Evolutionary conservation across 1,140 invertebrate genomes (phyloP).

Genomic region (Papilio dardanus): DNA sequence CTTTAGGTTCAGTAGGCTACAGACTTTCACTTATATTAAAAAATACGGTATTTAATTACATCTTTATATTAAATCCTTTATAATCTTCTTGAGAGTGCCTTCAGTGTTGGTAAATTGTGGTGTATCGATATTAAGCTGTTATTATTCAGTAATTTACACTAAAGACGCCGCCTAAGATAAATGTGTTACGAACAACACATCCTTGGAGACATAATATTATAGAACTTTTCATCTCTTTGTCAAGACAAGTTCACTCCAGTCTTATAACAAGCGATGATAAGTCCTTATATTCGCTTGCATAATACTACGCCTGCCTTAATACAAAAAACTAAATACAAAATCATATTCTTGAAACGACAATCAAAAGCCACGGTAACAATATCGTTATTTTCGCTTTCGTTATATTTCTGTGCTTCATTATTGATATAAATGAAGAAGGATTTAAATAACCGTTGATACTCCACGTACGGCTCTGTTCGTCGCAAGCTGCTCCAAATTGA

Average conservation of each 20-base stretch:
- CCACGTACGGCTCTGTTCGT: conserved; percentile 43
- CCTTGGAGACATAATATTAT: conserved; percentile 38
- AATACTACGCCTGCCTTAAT: too few species aligned
- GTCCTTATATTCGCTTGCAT: too few species aligned
- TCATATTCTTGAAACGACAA: too few species aligned
- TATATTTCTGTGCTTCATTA: not conserved
- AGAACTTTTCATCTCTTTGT: not conserved
- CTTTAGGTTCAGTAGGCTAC: not conserved
- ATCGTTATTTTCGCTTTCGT: not conserved
- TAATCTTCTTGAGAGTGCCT: conserved; percentile 33
- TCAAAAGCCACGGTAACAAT: not conserved
- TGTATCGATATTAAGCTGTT: conserved; percentile 52
- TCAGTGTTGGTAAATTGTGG: conserved; percentile 50
- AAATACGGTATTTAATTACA: not conserved
- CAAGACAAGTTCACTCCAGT: not conserved
- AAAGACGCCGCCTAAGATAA: conserved; percentile 67
- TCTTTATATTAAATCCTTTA: conserved; percentile 12
- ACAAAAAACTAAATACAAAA: too few species aligned
- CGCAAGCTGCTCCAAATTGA: conserved; percentile 65
- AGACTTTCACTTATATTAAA: not conserved
- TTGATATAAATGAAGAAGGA: not conserved
- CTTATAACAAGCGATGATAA: too few species aligned
- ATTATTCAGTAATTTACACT: conserved; percentile 67
- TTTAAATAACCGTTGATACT: conserved; percentile 36
- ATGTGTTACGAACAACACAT: conserved; percentile 47